Evolutionary conservation across 2,113 vertebrate genomes (phyloP).

Genomic region (Pyxicephalus adspersus): DNA sequence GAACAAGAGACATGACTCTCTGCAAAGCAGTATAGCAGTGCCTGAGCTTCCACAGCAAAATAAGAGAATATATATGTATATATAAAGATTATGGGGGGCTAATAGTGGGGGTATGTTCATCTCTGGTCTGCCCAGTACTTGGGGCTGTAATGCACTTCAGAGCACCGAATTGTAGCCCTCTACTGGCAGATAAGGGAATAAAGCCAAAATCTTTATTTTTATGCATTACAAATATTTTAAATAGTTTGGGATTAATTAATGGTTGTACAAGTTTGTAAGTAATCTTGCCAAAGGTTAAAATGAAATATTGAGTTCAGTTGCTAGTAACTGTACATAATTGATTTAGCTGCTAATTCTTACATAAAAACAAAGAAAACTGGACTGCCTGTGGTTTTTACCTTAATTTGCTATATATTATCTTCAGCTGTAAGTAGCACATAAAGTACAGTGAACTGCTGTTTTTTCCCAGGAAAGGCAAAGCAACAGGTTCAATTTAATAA

Average conservation of each 20-base stretch:
- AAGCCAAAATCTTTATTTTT: slow-evolving; percentile 99
- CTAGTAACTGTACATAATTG: slow-evolving; percentile 86
- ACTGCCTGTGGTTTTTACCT: slow-evolving; percentile 63
- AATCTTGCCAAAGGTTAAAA: slow-evolving; percentile 97
- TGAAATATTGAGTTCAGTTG: slow-evolving; percentile 74
- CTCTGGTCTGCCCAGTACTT: background rate
- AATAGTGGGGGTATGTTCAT: background rate
- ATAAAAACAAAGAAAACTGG: slow-evolving; percentile 63
- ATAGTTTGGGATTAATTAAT: slow-evolving; percentile 93
- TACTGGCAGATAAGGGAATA: slow-evolving; percentile 66
- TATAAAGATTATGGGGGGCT: slow-evolving; percentile 55
- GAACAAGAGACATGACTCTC: slow-evolving; percentile 53
- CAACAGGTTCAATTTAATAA: no score
- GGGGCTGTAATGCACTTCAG: slow-evolving; percentile 9
- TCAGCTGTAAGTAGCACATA: slow-evolving; percentile 74
- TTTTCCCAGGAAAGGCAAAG: no score
- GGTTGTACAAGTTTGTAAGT: slow-evolving; percentile 91
- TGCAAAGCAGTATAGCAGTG: slow-evolving; percentile 69
- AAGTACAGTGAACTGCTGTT: slow-evolving; percentile 60
- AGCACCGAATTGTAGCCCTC: slow-evolving; percentile 55
- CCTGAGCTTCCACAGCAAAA: slow-evolving; percentile 82
- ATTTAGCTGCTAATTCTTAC: slow-evolving; percentile 78
- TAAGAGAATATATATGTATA: slow-evolving; percentile 66
- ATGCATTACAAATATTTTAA: slow-evolving; percentile 99
- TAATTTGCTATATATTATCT: slow-evolving; percentile 65